phyloP scores from a whole-genome alignment of 2,113 vertebrate genomes.

The Balaeniceps rex region DNA sequence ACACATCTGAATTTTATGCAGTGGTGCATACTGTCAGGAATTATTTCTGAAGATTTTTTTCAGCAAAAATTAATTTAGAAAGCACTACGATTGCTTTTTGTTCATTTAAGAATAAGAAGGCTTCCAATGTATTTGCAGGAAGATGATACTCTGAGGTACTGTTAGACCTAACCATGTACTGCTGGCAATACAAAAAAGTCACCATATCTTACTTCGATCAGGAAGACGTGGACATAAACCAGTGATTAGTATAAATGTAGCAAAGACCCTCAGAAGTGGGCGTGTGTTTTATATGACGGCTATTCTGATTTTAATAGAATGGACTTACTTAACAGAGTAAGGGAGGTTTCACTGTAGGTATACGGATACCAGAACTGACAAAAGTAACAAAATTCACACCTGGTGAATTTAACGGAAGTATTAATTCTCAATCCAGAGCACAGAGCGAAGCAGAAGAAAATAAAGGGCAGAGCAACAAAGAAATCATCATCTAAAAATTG shows the following conservation, averaged over 20 bases:
- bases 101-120: background rate
- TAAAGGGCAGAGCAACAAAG: background rate
- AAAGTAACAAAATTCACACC: background rate
- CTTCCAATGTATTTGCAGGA: background rate
- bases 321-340: background rate
- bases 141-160: background rate
- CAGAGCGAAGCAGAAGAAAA: background rate
- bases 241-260: background rate
- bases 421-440: background rate
- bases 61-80: background rate
- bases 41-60: background rate
- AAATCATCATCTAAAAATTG: background rate
- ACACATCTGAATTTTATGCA: background rate
- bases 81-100: background rate
- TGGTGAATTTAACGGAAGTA: background rate
- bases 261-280: background rate
- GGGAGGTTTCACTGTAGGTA: background rate
- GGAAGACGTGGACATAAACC: background rate
- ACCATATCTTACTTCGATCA: background rate
- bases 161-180: background rate
- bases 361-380: background rate
- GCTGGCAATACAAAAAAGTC: background rate
- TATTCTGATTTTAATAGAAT: background rate
- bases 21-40: background rate
- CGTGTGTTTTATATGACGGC: background rate